Percentiles rank a stretch among this genome's conserved stretches.
phyloP scores from a whole-genome alignment of 2,113 vertebrate species.

The Saguinus imperator region DNA sequence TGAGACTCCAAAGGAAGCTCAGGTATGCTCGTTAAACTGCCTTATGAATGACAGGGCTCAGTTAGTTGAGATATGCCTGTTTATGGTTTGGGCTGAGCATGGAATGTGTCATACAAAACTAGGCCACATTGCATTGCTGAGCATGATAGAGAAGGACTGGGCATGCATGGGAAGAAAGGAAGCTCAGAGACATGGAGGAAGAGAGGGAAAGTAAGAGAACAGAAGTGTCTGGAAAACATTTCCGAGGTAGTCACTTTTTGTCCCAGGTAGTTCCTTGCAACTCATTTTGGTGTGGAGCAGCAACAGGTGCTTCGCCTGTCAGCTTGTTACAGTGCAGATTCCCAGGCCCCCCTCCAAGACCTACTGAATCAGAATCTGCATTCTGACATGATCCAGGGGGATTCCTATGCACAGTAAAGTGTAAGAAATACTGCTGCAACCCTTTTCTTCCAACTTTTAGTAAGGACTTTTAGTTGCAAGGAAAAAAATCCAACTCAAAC shows the following conservation, averaged over 20 bases:
- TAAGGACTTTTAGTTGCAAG: background rate
- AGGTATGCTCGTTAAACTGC: background rate
- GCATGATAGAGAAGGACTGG: background rate
- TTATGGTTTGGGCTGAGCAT: background rate
- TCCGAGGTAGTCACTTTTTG: background rate
- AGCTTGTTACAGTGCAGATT: background rate
- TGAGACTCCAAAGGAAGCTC: background rate
- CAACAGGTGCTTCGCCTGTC: background rate
- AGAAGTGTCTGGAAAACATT: background rate
- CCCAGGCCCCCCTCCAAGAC: background rate
- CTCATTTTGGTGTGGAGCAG: background rate
- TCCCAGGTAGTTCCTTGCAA: background rate
- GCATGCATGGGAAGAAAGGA: background rate
- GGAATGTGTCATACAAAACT: background rate
- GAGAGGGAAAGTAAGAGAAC: background rate
- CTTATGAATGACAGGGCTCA: background rate
- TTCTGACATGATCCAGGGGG: background rate
- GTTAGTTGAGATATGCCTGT: background rate
- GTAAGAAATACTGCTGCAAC: background rate
- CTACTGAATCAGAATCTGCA: background rate
- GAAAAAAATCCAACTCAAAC: background rate
- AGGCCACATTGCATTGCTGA: background rate
- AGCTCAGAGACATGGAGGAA: background rate
- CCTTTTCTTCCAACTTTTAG: background rate
- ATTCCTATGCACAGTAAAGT: background rate